Conservation (phyloP, 2,888 invertebrate genomes). For the Thumatha senex region DNA sequence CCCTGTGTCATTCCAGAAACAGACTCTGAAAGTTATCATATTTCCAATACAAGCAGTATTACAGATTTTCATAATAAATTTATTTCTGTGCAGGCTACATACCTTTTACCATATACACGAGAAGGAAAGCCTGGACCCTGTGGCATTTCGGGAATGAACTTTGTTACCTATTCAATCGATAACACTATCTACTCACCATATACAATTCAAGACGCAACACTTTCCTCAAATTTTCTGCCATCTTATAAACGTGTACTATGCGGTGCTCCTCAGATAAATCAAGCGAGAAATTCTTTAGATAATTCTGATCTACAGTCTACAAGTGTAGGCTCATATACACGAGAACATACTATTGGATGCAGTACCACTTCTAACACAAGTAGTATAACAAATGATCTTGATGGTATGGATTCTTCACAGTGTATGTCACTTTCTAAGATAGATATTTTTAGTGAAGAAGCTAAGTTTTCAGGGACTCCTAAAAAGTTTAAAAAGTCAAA, state of each 20-base stretch:
- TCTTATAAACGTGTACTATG: not conserved
- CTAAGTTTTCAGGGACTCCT: too few species aligned
- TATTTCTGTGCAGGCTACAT: not conserved
- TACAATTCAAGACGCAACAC: not conserved
- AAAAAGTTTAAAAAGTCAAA: not conserved
- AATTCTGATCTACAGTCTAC: not conserved
- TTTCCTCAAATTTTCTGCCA: not conserved
- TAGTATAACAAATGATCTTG: not conserved
- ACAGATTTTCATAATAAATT: not conserved
- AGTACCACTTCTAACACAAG: not conserved
- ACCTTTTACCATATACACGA: not conserved
- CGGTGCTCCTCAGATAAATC: not conserved
- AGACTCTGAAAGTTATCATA: not conserved
- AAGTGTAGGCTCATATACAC: not conserved
- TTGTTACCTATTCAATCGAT: not conserved
- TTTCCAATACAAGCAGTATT: not conserved
- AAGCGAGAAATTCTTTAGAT: not conserved
- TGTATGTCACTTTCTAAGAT: not conserved
- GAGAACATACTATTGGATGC: not conserved
- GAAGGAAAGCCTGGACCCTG: not conserved
- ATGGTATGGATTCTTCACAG: not conserved
- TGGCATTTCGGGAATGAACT: not conserved
- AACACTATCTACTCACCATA: not conserved
- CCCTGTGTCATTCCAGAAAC: not conserved
- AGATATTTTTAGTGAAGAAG: not conserved